Evolutionary conservation across 2,888 invertebrate species (phyloP), one percentile per base, ranked within the genome.

Genomic region (Molanna angustata): DNA sequence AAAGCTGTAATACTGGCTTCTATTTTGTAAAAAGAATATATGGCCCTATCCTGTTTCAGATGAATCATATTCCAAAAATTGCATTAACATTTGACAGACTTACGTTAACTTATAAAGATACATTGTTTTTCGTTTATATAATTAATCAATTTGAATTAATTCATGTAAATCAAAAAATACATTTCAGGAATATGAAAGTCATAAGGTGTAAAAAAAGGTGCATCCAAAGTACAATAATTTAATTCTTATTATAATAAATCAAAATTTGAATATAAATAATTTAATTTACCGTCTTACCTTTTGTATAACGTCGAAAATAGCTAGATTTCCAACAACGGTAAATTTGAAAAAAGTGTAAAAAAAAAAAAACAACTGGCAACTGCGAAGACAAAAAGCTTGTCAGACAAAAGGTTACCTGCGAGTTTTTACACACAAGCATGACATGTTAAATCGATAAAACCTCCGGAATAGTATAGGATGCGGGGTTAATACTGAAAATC

Each of bases 381-480:
- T 22, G 35, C 20, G 47, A 20, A 27, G 17, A 19, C 37, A 37
- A 47, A 37, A 35, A 46, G 22, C 37, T 33, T 20, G 47, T 37
- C 21, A 47, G 37, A 14, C 47, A 27, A 4, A 47, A 47, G 47
- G 47, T 47, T 47, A 47, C 37, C 47, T 47, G 16, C 18, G 32
- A 13, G 22, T 47, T 37, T 46, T 46, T 32, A 47, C 35, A 47
- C 35, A 47, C 47, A 35, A 35, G 16, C 20, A 6, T 16, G 17
- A 37, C 13, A 20, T 47, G 37, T 47, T 47, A 47, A n/a, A 47
- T 47, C 47, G n/a, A 47, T 37, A 37, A 47, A 47, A 9, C 17
- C 37, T n/a, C 11, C 7, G 21, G 11, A 27, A 27, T 7, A 4
- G 11, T 7, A 27, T 27, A 4, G 27, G 27, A 7, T 27, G 27